Conservation (phyloP, 2,888 invertebrate genomes). For the Hoplodrina ambigua region DNA sequence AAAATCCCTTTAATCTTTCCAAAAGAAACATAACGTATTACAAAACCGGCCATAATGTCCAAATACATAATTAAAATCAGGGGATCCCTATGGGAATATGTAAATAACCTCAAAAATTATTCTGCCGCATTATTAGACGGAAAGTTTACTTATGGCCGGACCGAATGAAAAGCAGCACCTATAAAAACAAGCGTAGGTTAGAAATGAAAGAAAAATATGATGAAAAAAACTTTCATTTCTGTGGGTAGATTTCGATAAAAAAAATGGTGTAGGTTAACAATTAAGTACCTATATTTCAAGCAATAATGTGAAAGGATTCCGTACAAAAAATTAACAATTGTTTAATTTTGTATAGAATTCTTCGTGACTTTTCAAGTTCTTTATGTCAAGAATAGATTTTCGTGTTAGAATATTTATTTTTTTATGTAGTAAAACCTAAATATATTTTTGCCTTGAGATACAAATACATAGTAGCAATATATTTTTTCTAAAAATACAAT, state of each 20-base stretch:
- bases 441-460: background rate
- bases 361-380: background rate
- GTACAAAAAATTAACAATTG: slow-evolving; percentile 15
- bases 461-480: background rate
- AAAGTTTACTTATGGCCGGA: slow-evolving; percentile 43
- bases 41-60: background rate
- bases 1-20: background rate
- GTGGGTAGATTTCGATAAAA: slow-evolving; percentile 3
- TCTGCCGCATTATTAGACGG: slow-evolving; percentile 36
- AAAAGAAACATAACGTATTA: background rate
- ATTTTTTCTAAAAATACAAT: background rate
- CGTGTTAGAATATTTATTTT: background rate
- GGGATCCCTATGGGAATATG: slow-evolving; percentile 25
- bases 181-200: slow-evolving; percentile 37
- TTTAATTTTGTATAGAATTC: background rate
- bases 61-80: slow-evolving; percentile 44
- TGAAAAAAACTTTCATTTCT: slow-evolving; percentile 28
- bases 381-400: background rate
- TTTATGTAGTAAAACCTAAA: background rate
- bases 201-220: slow-evolving; percentile 49
- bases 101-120: slow-evolving; percentile 47
- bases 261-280: slow-evolving; percentile 3
- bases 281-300: background rate
- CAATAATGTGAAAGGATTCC: slow-evolving; percentile 5
- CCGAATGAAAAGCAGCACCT: slow-evolving; percentile 27